Evolutionary conservation across 2,113 vertebrate genomes (phyloP).

Genomic region (Calonectris borealis): DNA sequence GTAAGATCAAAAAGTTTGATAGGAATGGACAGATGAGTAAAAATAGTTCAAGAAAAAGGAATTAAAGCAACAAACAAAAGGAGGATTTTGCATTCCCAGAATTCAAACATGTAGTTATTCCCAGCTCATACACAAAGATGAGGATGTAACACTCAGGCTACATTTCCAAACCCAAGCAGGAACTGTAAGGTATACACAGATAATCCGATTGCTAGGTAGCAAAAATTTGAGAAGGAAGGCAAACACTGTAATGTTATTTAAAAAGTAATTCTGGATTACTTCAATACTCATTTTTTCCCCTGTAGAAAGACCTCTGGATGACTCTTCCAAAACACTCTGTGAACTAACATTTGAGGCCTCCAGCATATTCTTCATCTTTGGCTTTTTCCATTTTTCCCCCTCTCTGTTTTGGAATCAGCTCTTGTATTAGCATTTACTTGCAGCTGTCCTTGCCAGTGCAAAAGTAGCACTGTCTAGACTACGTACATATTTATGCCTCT

Average conservation of each 20-base stretch:
- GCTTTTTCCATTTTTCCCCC: not conserved
- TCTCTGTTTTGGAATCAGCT: not conserved
- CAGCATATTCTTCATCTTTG: constrained; percentile 9
- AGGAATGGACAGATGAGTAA: not conserved
- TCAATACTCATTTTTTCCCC: not conserved
- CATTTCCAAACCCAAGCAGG: not conserved
- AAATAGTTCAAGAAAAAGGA: not conserved
- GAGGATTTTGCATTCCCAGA: not conserved
- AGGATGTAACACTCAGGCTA: not conserved
- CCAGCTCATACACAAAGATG: rapidly evolving
- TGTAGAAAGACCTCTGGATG: constrained; percentile 44
- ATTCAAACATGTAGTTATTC: not conserved
- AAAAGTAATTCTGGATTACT: not conserved
- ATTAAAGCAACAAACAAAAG: not conserved
- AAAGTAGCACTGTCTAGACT: not conserved
- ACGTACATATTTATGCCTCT: not conserved
- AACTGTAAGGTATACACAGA: not conserved
- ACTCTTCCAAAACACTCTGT: constrained; percentile 10
- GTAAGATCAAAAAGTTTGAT: not conserved
- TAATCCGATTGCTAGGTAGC: not conserved
- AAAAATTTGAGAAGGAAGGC: not conserved
- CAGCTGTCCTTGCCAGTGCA: constrained; percentile 25
- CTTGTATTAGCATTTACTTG: not conserved
- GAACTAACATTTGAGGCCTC: not conserved
- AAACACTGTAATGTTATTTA: not conserved